phyloP scores from a whole-genome alignment of 2,888 invertebrate species.

The Tricholauxania praeusta region DNA sequence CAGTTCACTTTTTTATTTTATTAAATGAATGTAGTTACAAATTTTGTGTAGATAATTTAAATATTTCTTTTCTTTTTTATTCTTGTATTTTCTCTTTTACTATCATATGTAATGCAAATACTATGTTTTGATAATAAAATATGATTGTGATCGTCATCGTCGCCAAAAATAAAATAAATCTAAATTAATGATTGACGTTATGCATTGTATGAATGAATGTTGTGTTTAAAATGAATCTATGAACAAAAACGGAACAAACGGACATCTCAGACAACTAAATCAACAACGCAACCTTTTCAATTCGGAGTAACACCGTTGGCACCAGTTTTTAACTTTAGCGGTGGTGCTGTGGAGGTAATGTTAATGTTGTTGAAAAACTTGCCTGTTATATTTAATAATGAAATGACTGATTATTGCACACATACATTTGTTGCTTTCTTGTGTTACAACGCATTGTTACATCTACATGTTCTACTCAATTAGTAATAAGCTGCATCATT shows the following conservation, averaged over 20 bases:
- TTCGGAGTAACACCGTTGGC: slow-evolving; percentile 58
- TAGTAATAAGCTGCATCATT: too few species aligned
- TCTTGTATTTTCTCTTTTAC: slow-evolving; percentile 28
- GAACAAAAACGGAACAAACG: slow-evolving; percentile 20
- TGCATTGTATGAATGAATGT: slow-evolving; percentile 36
- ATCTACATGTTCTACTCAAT: too few species aligned
- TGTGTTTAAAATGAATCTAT: slow-evolving; percentile 40
- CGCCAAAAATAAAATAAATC: slow-evolving; percentile 8
- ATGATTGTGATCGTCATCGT: slow-evolving; percentile 24
- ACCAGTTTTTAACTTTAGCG: slow-evolving; percentile 59
- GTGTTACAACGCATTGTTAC: too few species aligned
- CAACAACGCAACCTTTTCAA: slow-evolving; percentile 58
- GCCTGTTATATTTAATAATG: too few species aligned
- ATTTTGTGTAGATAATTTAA: slow-evolving; percentile 20
- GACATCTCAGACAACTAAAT: slow-evolving; percentile 37
- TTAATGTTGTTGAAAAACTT: slow-evolving; percentile 9
- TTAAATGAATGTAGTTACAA: background rate
- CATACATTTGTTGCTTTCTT: too few species aligned
- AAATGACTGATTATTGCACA: too few species aligned
- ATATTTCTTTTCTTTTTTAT: slow-evolving; percentile 29
- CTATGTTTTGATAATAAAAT: slow-evolving; percentile 20
- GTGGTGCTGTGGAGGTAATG: slow-evolving; percentile 54
- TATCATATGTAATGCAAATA: background rate
- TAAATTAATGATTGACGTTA: slow-evolving; percentile 31
- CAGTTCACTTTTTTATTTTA: too few species aligned